Percentiles rank a stretch among this genome's conserved stretches.
phyloP scores from a whole-genome alignment of 2,113 vertebrate genomes.

The Nycticebus coucang region DNA sequence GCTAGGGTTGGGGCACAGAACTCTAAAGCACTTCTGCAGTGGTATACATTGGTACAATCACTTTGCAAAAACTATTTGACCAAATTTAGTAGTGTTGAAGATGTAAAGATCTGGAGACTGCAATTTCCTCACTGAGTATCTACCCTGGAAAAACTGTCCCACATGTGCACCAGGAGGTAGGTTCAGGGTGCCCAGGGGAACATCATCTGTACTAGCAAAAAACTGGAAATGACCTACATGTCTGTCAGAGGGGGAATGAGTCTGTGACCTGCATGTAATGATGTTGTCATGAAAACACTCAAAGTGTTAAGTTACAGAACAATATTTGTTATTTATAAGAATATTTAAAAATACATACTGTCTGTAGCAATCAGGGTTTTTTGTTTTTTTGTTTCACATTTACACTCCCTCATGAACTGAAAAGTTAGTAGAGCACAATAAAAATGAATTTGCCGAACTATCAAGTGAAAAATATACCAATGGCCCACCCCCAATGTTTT shows the following conservation, averaged over 20 bases:
- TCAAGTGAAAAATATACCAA: background rate
- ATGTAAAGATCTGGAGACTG: too few species aligned
- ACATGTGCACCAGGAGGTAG: background rate
- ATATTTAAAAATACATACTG: background rate
- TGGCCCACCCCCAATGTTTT: background rate
- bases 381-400: background rate
- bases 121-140: background rate
- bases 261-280: background rate
- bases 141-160: background rate
- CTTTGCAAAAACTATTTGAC: background rate
- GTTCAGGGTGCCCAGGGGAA: background rate
- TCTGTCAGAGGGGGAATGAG: background rate
- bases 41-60: background rate
- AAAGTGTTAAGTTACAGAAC: background rate
- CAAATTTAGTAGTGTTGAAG: background rate
- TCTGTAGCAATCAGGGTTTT: background rate
- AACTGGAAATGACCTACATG: background rate
- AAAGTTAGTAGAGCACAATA: background rate
- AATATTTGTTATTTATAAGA: background rate
- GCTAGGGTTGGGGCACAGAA: background rate
- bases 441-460: background rate
- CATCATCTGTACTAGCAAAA: background rate
- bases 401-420: background rate
- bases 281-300: background rate
- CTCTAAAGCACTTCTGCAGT: background rate